Evolutionary conservation across 2,888 invertebrate species (phyloP).

Genomic region (Thecocarcelia acutangulata): DNA sequence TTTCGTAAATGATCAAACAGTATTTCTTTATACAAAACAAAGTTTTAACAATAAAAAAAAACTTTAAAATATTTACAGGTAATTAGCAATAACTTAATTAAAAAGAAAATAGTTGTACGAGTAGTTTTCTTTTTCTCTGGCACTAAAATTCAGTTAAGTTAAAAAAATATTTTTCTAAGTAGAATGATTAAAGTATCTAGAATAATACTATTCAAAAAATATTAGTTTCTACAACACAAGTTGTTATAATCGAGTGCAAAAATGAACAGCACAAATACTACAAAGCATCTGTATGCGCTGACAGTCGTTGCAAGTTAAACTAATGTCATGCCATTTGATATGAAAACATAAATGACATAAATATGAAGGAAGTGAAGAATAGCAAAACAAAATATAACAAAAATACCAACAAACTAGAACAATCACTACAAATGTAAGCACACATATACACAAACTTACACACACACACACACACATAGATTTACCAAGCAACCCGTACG

Average conservation of each 20-base stretch:
- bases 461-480: conserved; percentile 12
- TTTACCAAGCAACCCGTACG: background rate
- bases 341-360: conserved; percentile 62
- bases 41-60: too few species aligned
- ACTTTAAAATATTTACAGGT: too few species aligned
- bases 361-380: conserved; percentile 61
- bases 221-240: background rate
- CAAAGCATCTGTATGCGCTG: background rate
- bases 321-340: conserved; percentile 64
- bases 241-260: background rate
- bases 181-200: too few species aligned
- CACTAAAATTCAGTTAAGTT: too few species aligned
- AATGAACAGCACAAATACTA: background rate
- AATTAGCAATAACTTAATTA: too few species aligned
- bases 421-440: conserved; percentile 10
- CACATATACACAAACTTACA: too few species aligned
- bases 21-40: too few species aligned
- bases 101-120: too few species aligned
- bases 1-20: too few species aligned
- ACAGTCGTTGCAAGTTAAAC: conserved; percentile 49
- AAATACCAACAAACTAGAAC: conserved; percentile 33
- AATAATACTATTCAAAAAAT: background rate
- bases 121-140: too few species aligned
- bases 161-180: too few species aligned
- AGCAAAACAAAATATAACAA: conserved; percentile 31